A percentile compares a stretch with the other conserved stretches of the same genome.
phyloP scores from a whole-genome alignment of 2,888 invertebrate species.

The Phrixothrix hirtus region DNA sequence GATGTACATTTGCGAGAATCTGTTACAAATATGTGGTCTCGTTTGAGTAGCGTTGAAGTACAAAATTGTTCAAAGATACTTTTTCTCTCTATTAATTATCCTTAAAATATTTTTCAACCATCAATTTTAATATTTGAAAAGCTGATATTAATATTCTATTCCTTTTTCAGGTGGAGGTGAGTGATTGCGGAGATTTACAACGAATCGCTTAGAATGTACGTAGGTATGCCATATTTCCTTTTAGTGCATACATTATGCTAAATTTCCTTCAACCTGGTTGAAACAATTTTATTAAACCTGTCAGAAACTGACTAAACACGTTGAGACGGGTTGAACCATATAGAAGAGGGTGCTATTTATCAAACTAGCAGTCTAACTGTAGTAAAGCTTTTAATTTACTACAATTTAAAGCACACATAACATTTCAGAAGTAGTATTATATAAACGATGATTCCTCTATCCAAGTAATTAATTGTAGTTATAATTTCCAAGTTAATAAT shows the following conservation, averaged over 20 bases:
- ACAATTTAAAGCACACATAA: background rate
- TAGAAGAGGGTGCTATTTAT: slow-evolving; percentile 32
- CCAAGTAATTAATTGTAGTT: too few species aligned
- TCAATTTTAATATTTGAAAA: background rate
- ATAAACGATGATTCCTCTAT: too few species aligned
- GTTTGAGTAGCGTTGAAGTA: too few species aligned
- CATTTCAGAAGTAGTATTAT: too few species aligned
- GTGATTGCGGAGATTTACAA: slow-evolving; percentile 9
- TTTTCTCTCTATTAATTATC: too few species aligned
- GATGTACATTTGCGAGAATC: too few species aligned
- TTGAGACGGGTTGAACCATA: slow-evolving; percentile 23
- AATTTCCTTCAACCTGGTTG: slow-evolving; percentile 14
- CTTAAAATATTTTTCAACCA: too few species aligned
- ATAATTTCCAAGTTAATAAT: too few species aligned
- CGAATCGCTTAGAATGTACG: slow-evolving; percentile 9
- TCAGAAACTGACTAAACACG: slow-evolving; percentile 39
- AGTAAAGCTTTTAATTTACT: slow-evolving; percentile 5
- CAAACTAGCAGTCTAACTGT: slow-evolving; percentile 7
- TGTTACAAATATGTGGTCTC: too few species aligned
- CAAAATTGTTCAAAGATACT: too few species aligned
- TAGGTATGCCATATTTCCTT: slow-evolving; percentile 6
- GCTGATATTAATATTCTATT: background rate
- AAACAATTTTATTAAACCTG: slow-evolving; percentile 37
- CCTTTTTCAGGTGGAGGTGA: slow-evolving; percentile 24
- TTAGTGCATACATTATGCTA: background rate